These are phyloP conservation scores for Prolemur simus DNA, from an alignment of 2,113 vertebrate species.

Conservation along the genomic window DNA sequence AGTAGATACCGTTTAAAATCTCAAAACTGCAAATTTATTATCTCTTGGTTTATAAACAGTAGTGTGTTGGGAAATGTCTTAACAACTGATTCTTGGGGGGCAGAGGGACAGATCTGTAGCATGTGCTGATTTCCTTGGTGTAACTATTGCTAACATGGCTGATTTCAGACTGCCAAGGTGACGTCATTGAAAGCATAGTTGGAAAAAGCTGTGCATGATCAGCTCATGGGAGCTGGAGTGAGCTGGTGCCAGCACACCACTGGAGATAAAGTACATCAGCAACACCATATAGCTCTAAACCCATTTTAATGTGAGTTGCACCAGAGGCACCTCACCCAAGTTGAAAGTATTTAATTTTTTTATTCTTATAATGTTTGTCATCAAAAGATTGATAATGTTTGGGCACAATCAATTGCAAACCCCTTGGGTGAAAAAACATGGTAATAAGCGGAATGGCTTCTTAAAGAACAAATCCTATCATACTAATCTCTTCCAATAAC, in stretches of 20 bases:
- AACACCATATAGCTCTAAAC: not conserved
- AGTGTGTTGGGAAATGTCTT: not conserved
- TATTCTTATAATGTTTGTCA: conserved; percentile 40
- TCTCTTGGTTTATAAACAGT: conserved; percentile 15
- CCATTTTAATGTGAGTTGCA: not conserved
- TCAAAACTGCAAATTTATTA: not conserved
- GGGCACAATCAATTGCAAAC: conserved; percentile 19
- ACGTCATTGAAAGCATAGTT: not conserved
- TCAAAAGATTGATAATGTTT: conserved; percentile 33
- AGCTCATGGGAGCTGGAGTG: not conserved
- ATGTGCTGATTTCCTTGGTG: conserved; percentile 6
- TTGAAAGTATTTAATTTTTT: conserved; percentile 40
- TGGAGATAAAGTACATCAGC: not conserved
- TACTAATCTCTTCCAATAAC: not conserved
- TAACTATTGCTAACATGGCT: not conserved
- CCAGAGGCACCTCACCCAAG: not conserved
- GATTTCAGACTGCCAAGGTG: not conserved
- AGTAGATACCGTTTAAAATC: not conserved
- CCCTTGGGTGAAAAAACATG: not conserved
- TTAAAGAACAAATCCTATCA: conserved; percentile 45
- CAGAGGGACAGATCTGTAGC: not conserved
- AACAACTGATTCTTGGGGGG: not conserved
- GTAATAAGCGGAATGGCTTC: conserved; percentile 20
- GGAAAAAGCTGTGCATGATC: not conserved
- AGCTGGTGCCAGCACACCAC: not conserved